phyloP scores from a whole-genome alignment of 2,888 invertebrate species.

The Sceliomorpha sp. region DNA sequence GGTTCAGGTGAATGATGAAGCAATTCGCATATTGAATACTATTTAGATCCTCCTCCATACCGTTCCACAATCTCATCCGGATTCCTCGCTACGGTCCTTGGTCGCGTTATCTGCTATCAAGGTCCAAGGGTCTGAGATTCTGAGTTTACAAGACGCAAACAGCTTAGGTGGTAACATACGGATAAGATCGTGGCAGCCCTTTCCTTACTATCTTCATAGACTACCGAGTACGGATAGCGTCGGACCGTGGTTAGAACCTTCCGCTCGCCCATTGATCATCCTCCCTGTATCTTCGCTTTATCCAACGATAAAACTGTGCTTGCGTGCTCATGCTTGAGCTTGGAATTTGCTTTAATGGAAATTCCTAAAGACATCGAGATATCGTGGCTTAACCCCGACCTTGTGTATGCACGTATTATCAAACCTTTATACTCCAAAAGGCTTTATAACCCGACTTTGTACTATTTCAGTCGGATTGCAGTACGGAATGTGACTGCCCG shows the following conservation, averaged over 20 bases:
- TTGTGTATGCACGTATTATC: slow-evolving; percentile 53
- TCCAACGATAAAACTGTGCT: slow-evolving; percentile 61
- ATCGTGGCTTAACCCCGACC: slow-evolving; percentile 61
- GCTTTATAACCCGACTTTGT: slow-evolving; percentile 57
- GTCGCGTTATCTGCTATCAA: slow-evolving; percentile 68
- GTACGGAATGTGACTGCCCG: slow-evolving; percentile 41
- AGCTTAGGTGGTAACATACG: slow-evolving; percentile 75
- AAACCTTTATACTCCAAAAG: slow-evolving; percentile 48
- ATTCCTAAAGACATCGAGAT: slow-evolving; percentile 66
- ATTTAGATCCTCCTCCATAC: slow-evolving; percentile 56
- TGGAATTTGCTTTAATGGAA: slow-evolving; percentile 63
- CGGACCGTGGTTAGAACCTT: slow-evolving; percentile 68
- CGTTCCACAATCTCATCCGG: slow-evolving; percentile 45
- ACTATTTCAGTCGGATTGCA: slow-evolving; percentile 53
- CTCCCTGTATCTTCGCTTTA: slow-evolving; percentile 58
- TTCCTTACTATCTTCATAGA: slow-evolving; percentile 66
- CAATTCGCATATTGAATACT: slow-evolving; percentile 73
- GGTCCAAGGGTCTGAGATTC: slow-evolving; percentile 56
- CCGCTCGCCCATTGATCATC: slow-evolving; percentile 59
- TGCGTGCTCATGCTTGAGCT: slow-evolving; percentile 55
- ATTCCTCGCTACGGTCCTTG: slow-evolving; percentile 62
- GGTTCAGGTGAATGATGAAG: slow-evolving; percentile 56
- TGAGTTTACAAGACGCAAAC: slow-evolving; percentile 78
- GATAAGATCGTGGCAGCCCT: slow-evolving; percentile 71
- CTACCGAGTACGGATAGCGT: slow-evolving; percentile 65